Evolutionary conservation across 2,888 invertebrate genomes (phyloP), one percentile per base, ranked within the genome.

Genomic region (Tortrix viridana): DNA sequence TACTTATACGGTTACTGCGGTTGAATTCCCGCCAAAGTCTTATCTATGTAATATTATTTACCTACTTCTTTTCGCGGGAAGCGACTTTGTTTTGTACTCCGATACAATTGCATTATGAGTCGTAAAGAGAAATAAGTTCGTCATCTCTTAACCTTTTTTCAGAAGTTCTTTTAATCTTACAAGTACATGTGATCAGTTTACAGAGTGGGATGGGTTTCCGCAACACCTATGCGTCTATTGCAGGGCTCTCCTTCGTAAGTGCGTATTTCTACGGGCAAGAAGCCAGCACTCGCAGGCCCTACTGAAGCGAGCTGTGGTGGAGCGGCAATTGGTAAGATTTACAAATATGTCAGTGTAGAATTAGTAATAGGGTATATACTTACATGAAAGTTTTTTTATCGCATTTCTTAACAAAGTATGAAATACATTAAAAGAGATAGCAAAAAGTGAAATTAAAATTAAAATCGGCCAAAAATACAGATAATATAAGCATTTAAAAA

Each of bases 171-270:
- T 5, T 1, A 3, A 18, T 3, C 5, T 47, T 5, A 26, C 9
- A 32, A 9, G 7, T 12, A 32, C 1, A 12, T 50, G 19, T 50
- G n/a, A 1, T 6, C 32, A 53, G 53, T 38, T 41, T 18, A 16
- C 20, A 9, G 23, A 20, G 7, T 54, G 43, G 26, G 44, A 26
- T 7, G 44, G 54, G 1, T 53, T 14, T 7, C 54, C 54, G 6
- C 44, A 18, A 19, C 44, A 44, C 26, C 5, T 55, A 14, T 55
- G 54, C 44, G 12, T 12, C 26, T 55, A 16, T 12, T 55, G 54
- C 19, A 23, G 4, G 0, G 44, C 54, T 3, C 26, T 12, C 19
- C 12, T 55, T 19, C 14, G 14, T 1, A 55, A 55, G 43, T 55
- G 6, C 14, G 26, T 14, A 5, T 44, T 6, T 7, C 44, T 55